Conservation (phyloP, 2,888 invertebrate species). For the Nymphalis polychloros region DNA sequence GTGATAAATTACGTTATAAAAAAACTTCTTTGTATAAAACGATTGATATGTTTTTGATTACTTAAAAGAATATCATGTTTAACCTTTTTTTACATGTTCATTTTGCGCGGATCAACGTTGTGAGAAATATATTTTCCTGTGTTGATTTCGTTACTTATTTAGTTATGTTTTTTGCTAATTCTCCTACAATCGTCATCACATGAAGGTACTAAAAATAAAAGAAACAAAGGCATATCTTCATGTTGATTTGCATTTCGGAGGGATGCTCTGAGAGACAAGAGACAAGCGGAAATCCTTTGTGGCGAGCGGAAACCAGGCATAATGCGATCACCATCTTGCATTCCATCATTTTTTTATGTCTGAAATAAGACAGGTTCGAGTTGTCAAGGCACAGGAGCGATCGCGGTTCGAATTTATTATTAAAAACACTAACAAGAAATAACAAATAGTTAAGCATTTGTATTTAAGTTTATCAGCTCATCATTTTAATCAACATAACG, state of each 20-base stretch:
- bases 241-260: slow-evolving; percentile 68
- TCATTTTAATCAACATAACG: too few species aligned
- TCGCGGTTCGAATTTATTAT: slow-evolving; percentile 12
- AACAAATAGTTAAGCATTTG: background rate
- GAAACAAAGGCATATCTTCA: slow-evolving; percentile 44
- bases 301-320: slow-evolving; percentile 69
- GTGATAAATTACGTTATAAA: slow-evolving; percentile 25
- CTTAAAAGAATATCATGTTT: too few species aligned
- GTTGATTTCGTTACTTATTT: background rate
- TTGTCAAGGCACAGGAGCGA: slow-evolving; percentile 36
- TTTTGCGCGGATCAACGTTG: background rate
- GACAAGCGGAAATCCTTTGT: slow-evolving; percentile 77
- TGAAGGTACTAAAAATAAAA: slow-evolving; percentile 36
- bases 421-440: slow-evolving; percentile 5
- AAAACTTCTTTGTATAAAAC: background rate
- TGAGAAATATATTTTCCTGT: background rate
- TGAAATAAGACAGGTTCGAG: slow-evolving; percentile 48
- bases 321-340: slow-evolving; percentile 72
- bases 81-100: background rate
- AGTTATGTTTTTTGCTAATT: slow-evolving; percentile 21
- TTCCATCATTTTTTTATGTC: slow-evolving; percentile 49
- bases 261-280: slow-evolving; percentile 74
- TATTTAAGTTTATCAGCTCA: too few species aligned
- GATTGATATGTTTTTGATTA: too few species aligned
- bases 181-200: slow-evolving; percentile 30